Evolutionary conservation across 2,888 invertebrate genomes (phyloP), one percentile per base, ranked within the genome.

Genomic region (Cactoblastis cactorum): DNA sequence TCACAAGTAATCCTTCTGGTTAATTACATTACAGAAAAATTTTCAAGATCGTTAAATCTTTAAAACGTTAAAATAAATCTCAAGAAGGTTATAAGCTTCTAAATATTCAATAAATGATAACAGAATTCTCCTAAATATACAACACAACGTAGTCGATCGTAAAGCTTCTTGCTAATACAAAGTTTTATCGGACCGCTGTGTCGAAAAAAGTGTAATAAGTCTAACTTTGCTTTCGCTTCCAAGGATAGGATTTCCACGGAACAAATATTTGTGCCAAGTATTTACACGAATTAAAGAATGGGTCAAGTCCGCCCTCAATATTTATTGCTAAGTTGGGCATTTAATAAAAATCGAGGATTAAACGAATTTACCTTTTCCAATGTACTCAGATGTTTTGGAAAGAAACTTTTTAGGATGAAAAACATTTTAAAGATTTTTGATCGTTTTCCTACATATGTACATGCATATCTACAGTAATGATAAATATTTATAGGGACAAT

Each of bases 221-320:
- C 17, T 35, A 37, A 37, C 37, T 37, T 37, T 37, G 17, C 17
- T 37, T 9, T 37, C 17, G 37, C 17, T 37, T 15, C 12, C 12
- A n/a, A 5, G 37, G 15, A 17, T 35, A 14, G 15, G 35, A 35
- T 35, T 35, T 15, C 14, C 35, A 5, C 22, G 33, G 35, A 35
- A 15, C 35, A 35, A 35, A 35, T 35, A 35, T 35, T 35, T 35
- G 35, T 35, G 35, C 35, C 35, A 35, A 35, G 35, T 15, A 35
- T 35, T 35, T 35, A 35, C 35, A 35, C 35, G 15, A 35, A 15
- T 15, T 35, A 35, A 35, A 35, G 35, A 35, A 35, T 35, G 15
- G 35, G 15, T 4, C 35, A 35, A 35, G 35, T 14, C 12, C 33
- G 33, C 35, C 5, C 15, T 12, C 35, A 15, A 4, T 35, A 35